These are phyloP conservation scores for Rhyzopertha dominica DNA, from an alignment of 1,140 invertebrate genomes.

Conservation along the genomic window DNA sequence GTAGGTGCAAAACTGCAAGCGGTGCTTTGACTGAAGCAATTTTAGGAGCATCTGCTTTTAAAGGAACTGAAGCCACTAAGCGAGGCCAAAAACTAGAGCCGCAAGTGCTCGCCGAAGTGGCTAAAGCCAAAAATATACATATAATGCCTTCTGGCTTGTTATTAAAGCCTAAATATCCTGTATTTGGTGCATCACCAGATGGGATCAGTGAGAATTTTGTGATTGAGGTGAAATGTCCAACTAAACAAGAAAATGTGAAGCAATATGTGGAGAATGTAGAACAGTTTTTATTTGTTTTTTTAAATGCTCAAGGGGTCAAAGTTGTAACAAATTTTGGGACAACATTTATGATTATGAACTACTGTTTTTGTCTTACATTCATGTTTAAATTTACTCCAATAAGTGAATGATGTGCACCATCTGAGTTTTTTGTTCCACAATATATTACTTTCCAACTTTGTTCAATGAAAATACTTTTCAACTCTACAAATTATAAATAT, in stretches of 20 bases:
- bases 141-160: constrained; percentile 1
- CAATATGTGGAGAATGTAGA: too few relatives aligned
- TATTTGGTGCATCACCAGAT: constrained; percentile 43
- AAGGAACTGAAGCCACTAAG: constrained; percentile 22
- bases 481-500: too few relatives aligned
- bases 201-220: constrained; percentile 29
- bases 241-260: constrained; percentile 19
- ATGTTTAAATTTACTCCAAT: too few relatives aligned
- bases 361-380: too few relatives aligned
- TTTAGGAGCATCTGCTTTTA: constrained; percentile 33
- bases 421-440: too few relatives aligned
- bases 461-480: too few relatives aligned
- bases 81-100: constrained; percentile 8
- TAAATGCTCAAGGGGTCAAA: too few relatives aligned
- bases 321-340: too few relatives aligned
- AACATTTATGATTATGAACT: too few relatives aligned
- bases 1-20: constrained; percentile 34
- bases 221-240: constrained; percentile 41
- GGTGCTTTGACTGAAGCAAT: constrained; percentile 35
- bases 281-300: too few relatives aligned
- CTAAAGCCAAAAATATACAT: constrained; percentile 9
- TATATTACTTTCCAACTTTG: too few relatives aligned
- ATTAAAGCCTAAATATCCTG: constrained; percentile 14
- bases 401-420: too few relatives aligned
- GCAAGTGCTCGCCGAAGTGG: constrained; percentile 5